phyloP scores from a whole-genome alignment of 2,113 vertebrate species.

The Chelonoidis abingdonii region DNA sequence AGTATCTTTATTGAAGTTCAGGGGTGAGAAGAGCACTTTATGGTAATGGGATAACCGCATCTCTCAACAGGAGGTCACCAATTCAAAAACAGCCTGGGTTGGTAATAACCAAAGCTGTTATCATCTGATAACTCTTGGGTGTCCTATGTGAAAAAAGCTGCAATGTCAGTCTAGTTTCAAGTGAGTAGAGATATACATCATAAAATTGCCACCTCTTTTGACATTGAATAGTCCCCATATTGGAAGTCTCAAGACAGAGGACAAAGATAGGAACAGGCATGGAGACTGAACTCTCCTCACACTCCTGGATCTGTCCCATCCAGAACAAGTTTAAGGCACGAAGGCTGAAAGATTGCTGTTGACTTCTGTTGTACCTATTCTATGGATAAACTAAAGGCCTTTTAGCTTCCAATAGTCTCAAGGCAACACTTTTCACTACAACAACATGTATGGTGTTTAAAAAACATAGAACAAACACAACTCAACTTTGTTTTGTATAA shows the following conservation, averaged over 20 bases:
- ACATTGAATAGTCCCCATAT: background rate
- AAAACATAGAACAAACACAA: background rate
- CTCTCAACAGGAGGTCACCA: background rate
- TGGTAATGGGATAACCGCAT: background rate
- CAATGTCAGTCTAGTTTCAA: accelerated
- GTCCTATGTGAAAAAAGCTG: background rate
- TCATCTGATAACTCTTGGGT: background rate
- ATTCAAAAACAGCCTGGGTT: background rate
- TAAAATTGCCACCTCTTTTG: background rate
- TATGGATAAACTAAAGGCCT: background rate
- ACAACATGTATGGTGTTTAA: background rate
- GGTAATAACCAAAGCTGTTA: background rate
- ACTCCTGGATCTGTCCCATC: background rate
- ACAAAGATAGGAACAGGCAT: background rate
- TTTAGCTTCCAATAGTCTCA: background rate
- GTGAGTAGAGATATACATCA: background rate
- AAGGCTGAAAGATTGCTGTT: background rate
- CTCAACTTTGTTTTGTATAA: background rate
- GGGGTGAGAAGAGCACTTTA: background rate
- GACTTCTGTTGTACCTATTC: background rate
- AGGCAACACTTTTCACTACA: background rate
- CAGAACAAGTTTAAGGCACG: background rate
- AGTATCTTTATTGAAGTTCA: background rate
- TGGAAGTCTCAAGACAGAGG: background rate
- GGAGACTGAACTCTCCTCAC: background rate